Conservation (phyloP, 2,113 vertebrate species). For the Hemiprocne comata region DNA sequence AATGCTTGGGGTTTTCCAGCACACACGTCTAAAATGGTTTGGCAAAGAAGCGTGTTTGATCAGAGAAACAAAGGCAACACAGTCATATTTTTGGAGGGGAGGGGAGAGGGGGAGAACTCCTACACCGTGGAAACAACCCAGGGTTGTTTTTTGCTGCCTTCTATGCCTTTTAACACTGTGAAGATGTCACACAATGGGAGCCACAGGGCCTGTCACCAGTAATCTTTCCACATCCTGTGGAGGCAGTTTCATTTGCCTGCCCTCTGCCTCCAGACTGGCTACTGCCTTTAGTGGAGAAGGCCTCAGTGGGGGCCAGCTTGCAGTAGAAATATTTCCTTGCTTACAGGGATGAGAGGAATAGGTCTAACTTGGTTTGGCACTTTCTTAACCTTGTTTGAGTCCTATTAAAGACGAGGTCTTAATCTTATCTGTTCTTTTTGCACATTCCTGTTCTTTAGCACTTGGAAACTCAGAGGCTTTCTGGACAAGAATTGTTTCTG, state of each 20-base stretch:
- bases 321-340: background rate
- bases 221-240: background rate
- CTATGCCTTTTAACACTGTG: background rate
- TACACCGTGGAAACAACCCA: background rate
- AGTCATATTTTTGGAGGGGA: background rate
- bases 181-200: rapidly evolving
- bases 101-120: background rate
- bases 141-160: background rate
- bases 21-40: background rate
- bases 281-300: background rate
- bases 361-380: background rate
- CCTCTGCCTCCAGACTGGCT: background rate
- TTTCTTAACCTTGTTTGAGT: background rate
- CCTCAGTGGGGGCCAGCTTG: background rate
- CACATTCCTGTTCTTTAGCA: background rate
- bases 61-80: background rate
- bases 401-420: background rate
- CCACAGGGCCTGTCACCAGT: background rate
- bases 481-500: background rate
- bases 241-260: background rate
- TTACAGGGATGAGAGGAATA: background rate
- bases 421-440: background rate
- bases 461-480: background rate
- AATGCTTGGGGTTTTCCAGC: background rate
- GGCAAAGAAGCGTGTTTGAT: background rate